Conservation (phyloP, 1,140 invertebrate species). For the Bactericera cockerelli region DNA sequence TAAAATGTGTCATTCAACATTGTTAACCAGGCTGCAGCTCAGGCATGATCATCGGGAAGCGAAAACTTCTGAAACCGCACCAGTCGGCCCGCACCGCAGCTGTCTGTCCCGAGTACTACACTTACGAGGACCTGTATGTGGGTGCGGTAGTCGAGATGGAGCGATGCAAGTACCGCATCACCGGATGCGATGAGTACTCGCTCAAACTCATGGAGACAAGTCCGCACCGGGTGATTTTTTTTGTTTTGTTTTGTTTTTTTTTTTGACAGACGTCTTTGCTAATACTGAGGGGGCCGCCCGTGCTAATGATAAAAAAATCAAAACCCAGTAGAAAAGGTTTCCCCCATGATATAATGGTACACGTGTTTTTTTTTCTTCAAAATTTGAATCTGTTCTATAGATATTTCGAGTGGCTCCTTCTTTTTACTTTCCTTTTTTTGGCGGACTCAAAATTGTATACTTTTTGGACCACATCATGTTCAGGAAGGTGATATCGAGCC, state of each 20-base stretch:
- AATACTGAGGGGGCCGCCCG: neutral
- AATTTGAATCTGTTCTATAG: too few relatives aligned
- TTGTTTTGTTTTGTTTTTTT: too few relatives aligned
- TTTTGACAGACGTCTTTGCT: constrained; percentile 16
- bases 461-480: too few relatives aligned
- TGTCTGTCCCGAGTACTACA: constrained; percentile 52
- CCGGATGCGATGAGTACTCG: constrained; percentile 70
- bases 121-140: constrained; percentile 61
- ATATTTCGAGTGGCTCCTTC: too few relatives aligned
- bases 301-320: too few relatives aligned
- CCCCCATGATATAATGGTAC: too few relatives aligned
- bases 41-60: constrained; percentile 50
- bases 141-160: constrained; percentile 58
- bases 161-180: constrained; percentile 56
- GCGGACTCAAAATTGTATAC: too few relatives aligned
- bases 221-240: constrained; percentile 49
- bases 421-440: too few relatives aligned
- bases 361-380: too few relatives aligned
- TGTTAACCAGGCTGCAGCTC: constrained; percentile 42
- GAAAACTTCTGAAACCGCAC: constrained; percentile 51
- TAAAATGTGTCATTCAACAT: too few relatives aligned
- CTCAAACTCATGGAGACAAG: constrained; percentile 75
- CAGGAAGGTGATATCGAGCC: too few relatives aligned
- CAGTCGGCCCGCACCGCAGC: constrained; percentile 45
- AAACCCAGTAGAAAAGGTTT: too few relatives aligned